Percentiles rank a stretch among this genome's conserved stretches.
Conservation (phyloP, 2,113 vertebrate genomes). For the Sebastes fasciatus region DNA sequence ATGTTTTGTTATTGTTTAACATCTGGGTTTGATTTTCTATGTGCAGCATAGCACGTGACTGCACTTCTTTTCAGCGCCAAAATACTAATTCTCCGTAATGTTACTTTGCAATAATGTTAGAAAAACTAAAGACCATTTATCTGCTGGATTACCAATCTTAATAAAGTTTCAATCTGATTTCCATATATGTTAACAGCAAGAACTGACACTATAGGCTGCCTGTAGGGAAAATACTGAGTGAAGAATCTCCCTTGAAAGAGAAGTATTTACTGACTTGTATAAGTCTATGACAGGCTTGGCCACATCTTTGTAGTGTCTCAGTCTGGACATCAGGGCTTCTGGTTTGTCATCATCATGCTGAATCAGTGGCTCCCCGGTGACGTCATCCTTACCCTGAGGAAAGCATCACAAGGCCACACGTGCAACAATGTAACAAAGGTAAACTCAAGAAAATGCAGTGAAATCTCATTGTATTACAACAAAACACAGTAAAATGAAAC, state of each 20-base stretch:
- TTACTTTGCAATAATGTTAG: neutral
- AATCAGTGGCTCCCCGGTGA: conserved; percentile 91
- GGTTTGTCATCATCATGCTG: conserved; percentile 94
- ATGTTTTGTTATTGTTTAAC: conserved; percentile 1
- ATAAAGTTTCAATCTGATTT: neutral
- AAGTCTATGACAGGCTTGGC: conserved; percentile 95
- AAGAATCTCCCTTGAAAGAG: neutral
- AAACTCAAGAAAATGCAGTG: neutral
- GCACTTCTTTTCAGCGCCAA: neutral
- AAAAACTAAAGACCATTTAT: neutral
- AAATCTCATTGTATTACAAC: neutral
- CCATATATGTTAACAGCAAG: neutral
- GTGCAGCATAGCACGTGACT: neutral
- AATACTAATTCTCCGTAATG: neutral
- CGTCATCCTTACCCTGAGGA: conserved; percentile 90
- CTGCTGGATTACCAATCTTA: neutral
- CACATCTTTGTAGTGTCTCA: conserved; percentile 95
- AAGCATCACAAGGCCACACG: conserved; percentile 28
- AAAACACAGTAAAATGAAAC: neutral
- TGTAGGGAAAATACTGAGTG: neutral
- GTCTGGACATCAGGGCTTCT: conserved; percentile 89
- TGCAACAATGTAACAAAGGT: neutral
- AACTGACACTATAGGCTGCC: neutral
- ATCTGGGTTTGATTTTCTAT: neutral
- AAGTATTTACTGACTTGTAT: conserved; percentile 89